These are phyloP conservation scores for Brevimyrus niger DNA, from an alignment of 2,113 vertebrate genomes.

Conservation along the genomic window DNA sequence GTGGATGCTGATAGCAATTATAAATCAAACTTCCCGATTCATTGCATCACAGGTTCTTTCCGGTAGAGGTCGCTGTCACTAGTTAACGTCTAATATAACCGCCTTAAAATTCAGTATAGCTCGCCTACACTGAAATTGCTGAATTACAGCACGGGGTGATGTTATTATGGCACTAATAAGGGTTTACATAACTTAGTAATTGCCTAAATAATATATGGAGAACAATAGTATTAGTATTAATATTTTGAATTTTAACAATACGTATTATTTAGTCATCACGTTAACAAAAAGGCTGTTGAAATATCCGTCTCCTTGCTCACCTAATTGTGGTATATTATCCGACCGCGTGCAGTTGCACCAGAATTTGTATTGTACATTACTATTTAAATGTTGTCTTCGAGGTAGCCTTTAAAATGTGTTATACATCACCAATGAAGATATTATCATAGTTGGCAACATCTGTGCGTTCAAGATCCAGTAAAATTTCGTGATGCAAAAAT, in stretches of 20 bases:
- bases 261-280: background rate
- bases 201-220: background rate
- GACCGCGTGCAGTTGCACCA: background rate
- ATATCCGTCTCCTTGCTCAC: background rate
- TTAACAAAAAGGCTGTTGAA: background rate
- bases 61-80: slow-evolving; percentile 12
- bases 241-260: slow-evolving; percentile 8
- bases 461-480: background rate
- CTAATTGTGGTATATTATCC: background rate
- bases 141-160: background rate
- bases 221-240: background rate
- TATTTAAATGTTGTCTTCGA: background rate
- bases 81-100: background rate
- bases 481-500: background rate
- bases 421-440: background rate
- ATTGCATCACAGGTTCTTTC: background rate
- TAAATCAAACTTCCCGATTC: background rate
- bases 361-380: background rate
- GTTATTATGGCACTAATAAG: background rate
- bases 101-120: background rate
- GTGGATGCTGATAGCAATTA: background rate
- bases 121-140: background rate
- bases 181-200: slow-evolving; percentile 1
- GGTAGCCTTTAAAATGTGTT: background rate
- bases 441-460: background rate